These are phyloP conservation scores for Euplexia lucipara DNA, from an alignment of 2,888 invertebrate species.

Conservation along the genomic window DNA sequence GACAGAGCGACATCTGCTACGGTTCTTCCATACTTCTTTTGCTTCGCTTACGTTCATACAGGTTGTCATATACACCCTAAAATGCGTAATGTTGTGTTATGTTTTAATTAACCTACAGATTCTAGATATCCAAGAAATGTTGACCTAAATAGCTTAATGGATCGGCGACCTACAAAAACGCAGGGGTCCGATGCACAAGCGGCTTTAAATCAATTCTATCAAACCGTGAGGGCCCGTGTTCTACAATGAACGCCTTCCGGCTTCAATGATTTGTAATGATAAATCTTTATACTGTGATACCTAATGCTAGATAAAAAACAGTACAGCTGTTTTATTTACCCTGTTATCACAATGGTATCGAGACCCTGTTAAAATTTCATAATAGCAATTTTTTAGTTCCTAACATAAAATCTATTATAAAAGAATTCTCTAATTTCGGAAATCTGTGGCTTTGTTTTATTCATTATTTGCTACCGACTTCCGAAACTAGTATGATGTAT, in stretches of 20 bases:
- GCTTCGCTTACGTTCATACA: too few relatives aligned
- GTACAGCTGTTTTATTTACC: neutral
- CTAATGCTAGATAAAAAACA: neutral
- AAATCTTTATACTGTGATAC: constrained; percentile 32
- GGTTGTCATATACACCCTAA: too few relatives aligned
- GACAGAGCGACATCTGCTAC: too few relatives aligned
- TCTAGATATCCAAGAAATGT: constrained; percentile 9
- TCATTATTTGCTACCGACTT: too few relatives aligned
- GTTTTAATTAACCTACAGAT: constrained; percentile 16
- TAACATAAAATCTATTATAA: too few relatives aligned
- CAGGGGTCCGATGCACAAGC: constrained; percentile 31
- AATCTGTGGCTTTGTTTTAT: too few relatives aligned
- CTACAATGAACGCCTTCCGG: constrained; percentile 49
- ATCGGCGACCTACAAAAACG: constrained; percentile 28
- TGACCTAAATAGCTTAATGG: constrained; percentile 24
- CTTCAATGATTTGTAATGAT: constrained; percentile 38
- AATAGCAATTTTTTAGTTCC: too few relatives aligned
- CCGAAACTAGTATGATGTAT: too few relatives aligned
- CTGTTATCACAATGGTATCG: constrained; percentile 1
- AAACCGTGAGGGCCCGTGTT: constrained; percentile 36
- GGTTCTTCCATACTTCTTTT: too few relatives aligned
- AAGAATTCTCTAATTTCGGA: too few relatives aligned
- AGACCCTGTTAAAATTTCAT: neutral
- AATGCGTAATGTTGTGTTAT: too few relatives aligned
- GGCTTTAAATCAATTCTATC: constrained; percentile 46